A percentile compares a stretch with the other conserved stretches of the same genome.
Evolutionary conservation across 2,797 vertebrate species (phyloP).

Genomic region (Chloroceryle inda): DNA sequence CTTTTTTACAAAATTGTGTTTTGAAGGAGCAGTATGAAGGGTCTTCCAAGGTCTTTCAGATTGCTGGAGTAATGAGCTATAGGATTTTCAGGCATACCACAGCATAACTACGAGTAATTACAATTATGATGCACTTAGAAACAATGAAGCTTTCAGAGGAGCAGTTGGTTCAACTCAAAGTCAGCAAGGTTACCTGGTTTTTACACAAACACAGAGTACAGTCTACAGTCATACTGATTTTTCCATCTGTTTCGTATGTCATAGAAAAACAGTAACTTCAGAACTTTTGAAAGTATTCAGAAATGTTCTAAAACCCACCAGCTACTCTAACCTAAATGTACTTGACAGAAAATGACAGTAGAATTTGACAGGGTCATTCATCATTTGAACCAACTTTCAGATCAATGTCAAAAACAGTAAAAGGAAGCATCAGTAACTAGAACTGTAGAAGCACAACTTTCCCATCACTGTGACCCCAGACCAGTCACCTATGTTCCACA

Average conservation of each 20-base stretch:
- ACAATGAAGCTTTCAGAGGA: neutral
- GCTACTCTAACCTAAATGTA: neutral
- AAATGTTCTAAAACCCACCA: neutral
- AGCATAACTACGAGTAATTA: constrained; percentile 27
- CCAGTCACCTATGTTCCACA: neutral
- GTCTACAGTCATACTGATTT: neutral
- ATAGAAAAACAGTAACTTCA: neutral
- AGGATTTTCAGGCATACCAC: neutral
- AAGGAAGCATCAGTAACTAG: neutral
- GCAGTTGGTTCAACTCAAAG: constrained; percentile 29
- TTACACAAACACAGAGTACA: neutral
- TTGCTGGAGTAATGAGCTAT: neutral
- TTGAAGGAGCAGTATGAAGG: neutral
- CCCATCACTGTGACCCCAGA: accelerated
- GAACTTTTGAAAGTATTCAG: neutral
- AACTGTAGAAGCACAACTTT: neutral
- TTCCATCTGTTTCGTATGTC: constrained; percentile 47
- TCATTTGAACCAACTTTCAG: neutral
- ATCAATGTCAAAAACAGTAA: neutral
- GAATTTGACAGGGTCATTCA: neutral
- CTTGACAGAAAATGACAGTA: neutral
- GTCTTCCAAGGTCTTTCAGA: neutral
- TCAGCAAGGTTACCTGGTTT: neutral
- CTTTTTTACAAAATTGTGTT: neutral
- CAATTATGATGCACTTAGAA: constrained; percentile 1